These are phyloP conservation scores for Cassiopea andromeda DNA, from an alignment of 30 jellyfish, hydroid and myxozoan species.

Conservation along the genomic window DNA sequence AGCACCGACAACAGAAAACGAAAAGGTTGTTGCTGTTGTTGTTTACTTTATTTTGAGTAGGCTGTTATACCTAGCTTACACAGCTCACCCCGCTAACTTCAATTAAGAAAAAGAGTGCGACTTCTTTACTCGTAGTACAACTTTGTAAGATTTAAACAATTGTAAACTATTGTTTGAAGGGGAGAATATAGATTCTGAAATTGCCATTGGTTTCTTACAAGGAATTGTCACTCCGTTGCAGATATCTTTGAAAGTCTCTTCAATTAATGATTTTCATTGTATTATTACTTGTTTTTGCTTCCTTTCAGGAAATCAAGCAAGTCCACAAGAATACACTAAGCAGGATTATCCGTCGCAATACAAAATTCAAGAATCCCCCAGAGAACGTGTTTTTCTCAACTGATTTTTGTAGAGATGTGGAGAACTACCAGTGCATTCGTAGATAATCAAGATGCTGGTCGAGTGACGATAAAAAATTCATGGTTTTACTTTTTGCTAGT, in stretches of 20 bases:
- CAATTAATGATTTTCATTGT: background rate
- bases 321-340: slow-evolving; percentile 76
- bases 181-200: background rate
- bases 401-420: slow-evolving; percentile 9
- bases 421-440: background rate
- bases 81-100: too few relatives aligned
- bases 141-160: background rate
- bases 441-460: too few relatives aligned
- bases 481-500: too few relatives aligned
- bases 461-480: too few relatives aligned
- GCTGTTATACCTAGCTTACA: too few relatives aligned
- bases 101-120: too few relatives aligned
- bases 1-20: too few relatives aligned
- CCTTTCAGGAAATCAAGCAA: slow-evolving; percentile 72
- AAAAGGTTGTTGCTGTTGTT: too few relatives aligned
- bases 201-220: background rate
- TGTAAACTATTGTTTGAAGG: background rate
- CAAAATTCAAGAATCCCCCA: slow-evolving; percentile 78
- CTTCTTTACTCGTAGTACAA: background rate
- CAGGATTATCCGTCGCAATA: slow-evolving; percentile 67
- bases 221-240: background rate
- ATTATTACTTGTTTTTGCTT: too few relatives aligned
- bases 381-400: slow-evolving; percentile 56
- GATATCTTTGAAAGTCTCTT: background rate
- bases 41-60: too few relatives aligned